Percentiles rank a stretch among this genome's conserved stretches.
phyloP scores from a whole-genome alignment of 2,113 vertebrate species.

The Philantomba maxwellii region DNA sequence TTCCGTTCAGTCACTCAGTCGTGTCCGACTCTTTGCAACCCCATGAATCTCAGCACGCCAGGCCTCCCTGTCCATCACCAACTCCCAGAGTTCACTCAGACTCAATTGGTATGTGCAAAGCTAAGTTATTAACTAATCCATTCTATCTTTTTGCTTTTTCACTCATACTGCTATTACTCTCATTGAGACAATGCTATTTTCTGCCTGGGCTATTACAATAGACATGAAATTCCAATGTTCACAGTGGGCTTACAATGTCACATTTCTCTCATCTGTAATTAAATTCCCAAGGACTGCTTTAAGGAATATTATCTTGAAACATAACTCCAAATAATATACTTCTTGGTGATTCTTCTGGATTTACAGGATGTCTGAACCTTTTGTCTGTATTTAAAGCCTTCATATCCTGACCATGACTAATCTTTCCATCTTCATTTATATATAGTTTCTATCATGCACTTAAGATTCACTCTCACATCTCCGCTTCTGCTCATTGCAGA shows the following conservation, averaged over 20 bases:
- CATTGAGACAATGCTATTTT: background rate
- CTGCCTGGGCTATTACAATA: background rate
- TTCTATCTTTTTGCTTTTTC: background rate
- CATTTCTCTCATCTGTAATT: background rate
- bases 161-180: background rate
- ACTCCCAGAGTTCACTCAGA: no score
- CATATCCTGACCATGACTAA: background rate
- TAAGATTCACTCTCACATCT: background rate
- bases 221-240: background rate
- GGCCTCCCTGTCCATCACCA: no score
- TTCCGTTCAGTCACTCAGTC: no score
- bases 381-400: background rate
- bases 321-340: background rate
- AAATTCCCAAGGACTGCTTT: background rate
- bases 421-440: background rate
- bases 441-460: background rate
- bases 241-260: background rate
- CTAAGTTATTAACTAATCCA: background rate
- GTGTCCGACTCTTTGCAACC: no score
- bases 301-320: background rate
- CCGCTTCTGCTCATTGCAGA: background rate
- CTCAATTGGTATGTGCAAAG: background rate
- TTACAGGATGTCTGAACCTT: background rate
- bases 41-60: no score
- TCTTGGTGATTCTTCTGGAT: background rate